These are phyloP conservation scores for Bhutanitis thaidina DNA, from an alignment of 2,888 invertebrate genomes.

Conservation along the genomic window DNA sequence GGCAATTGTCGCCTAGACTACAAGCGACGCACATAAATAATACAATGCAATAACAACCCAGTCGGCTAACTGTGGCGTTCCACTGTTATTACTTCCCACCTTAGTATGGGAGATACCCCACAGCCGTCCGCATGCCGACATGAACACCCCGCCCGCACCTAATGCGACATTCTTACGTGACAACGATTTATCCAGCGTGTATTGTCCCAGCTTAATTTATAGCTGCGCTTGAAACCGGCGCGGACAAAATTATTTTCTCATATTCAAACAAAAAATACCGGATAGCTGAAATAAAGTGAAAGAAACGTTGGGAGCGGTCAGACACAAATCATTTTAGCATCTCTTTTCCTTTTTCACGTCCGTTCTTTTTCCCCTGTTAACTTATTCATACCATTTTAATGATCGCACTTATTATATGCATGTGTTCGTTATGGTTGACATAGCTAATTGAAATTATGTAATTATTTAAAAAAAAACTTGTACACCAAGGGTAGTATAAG, in stretches of 20 bases:
- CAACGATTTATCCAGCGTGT: conserved; percentile 76
- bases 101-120: conserved; percentile 18
- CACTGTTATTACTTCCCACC: conserved; percentile 61
- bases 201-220: conserved; percentile 73
- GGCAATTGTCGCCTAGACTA: conserved; percentile 50
- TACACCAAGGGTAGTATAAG: too few relatives aligned
- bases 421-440: too few relatives aligned
- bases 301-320: conserved; percentile 13
- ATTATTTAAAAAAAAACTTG: too few relatives aligned
- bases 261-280: conserved; percentile 26
- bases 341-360: conserved; percentile 8
- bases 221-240: conserved; percentile 56
- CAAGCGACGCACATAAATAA: conserved; percentile 62
- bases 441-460: too few relatives aligned
- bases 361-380: conserved; percentile 1
- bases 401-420: not conserved
- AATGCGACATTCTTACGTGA: conserved; percentile 77
- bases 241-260: conserved; percentile 55
- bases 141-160: conserved; percentile 38
- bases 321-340: conserved; percentile 19
- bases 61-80: conserved; percentile 66
- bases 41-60: conserved; percentile 68
- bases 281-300: conserved; percentile 16
- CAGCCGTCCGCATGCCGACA: conserved; percentile 24
- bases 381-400: conserved; percentile 15